Conservation (phyloP, 2,797 vertebrate genomes). For the Phylloscopus collybita region DNA sequence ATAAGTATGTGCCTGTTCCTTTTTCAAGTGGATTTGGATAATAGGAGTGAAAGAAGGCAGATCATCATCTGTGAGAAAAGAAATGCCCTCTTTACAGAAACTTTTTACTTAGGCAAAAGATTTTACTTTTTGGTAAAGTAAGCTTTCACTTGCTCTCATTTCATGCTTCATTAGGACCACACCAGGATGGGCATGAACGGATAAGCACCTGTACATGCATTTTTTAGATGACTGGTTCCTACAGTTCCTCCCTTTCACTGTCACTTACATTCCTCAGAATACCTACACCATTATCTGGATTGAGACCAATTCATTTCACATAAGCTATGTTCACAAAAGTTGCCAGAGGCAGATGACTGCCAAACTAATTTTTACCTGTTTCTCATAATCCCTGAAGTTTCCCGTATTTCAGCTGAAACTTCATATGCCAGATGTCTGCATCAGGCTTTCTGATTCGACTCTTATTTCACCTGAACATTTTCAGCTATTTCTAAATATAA, state of each 20-base stretch:
- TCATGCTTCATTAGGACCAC: not conserved
- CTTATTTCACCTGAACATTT: constrained; percentile 3
- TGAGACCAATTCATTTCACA: not conserved
- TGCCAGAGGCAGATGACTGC: not conserved
- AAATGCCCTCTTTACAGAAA: not conserved
- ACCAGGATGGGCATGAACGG: not conserved
- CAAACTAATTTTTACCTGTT: not conserved
- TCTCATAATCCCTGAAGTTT: not conserved
- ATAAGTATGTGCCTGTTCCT: not conserved
- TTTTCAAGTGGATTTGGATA: not conserved
- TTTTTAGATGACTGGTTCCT: not conserved
- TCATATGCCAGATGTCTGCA: not conserved
- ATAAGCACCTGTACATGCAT: not conserved
- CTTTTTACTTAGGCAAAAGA: not conserved
- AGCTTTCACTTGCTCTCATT: not conserved
- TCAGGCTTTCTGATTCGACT: not conserved
- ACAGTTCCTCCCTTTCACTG: not conserved
- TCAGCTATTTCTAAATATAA: constrained; percentile 1
- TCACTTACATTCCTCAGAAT: not conserved
- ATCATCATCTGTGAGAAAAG: not conserved
- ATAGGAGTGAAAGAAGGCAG: not conserved
- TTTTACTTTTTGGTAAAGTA: not conserved
- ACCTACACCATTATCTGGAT: not conserved
- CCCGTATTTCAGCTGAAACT: not conserved
- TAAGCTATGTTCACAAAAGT: not conserved